Conservation (phyloP, 2,888 invertebrate species). For the Calliphora vomitoria region DNA sequence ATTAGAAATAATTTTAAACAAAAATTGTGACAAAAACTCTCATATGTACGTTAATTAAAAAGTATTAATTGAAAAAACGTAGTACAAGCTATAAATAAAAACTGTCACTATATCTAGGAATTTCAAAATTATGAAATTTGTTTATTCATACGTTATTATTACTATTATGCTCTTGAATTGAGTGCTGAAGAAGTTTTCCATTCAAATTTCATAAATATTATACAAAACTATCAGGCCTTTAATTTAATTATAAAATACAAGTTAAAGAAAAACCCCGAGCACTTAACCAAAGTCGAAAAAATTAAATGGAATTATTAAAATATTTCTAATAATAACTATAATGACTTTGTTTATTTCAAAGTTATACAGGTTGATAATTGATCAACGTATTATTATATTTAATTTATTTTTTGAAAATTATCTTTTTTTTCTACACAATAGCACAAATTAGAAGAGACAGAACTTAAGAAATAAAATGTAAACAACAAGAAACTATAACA, state of each 20-base stretch:
- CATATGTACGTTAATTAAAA: constrained; percentile 2
- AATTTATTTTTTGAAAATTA: background rate
- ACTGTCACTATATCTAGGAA: no score
- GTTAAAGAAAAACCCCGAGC: background rate
- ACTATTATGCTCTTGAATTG: no score
- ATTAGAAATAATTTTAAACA: constrained; percentile 34
- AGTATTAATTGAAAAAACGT: background rate
- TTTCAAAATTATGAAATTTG: no score
- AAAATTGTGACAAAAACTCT: constrained; percentile 1
- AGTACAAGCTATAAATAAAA: background rate
- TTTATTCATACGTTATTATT: no score
- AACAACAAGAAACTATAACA: background rate
- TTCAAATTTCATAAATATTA: no score
- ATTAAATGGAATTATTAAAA: constrained; percentile 10
- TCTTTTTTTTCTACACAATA: background rate
- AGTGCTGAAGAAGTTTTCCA: no score
- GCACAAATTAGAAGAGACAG: background rate
- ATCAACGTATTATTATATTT: background rate
- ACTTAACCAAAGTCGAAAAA: background rate
- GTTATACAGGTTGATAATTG: background rate
- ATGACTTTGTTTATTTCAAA: constrained; percentile 26
- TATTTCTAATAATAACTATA: background rate
- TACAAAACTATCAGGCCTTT: no score
- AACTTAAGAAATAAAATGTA: background rate
- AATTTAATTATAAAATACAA: background rate